A percentile compares a stretch with the other conserved stretches of the same genome.
phyloP scores from a whole-genome alignment of 2,113 vertebrate species.

The Hemiscyllium ocellatum region DNA sequence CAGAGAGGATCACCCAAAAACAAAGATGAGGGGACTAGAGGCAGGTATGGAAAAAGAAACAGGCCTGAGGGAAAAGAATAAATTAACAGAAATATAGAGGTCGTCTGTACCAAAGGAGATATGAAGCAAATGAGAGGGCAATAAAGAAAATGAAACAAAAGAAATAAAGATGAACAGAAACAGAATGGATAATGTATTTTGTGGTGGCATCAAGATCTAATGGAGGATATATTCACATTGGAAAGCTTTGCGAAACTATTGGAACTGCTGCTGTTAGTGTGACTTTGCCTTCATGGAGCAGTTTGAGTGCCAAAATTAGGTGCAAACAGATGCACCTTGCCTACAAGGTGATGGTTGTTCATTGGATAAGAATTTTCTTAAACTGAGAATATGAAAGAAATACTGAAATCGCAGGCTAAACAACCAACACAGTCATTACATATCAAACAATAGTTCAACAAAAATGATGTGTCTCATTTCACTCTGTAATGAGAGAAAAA shows the following conservation, averaged over 20 bases:
- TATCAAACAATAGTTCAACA: not conserved
- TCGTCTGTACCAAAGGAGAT: not conserved
- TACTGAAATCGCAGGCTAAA: not conserved
- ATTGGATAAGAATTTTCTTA: not conserved
- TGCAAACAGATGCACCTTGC: not conserved
- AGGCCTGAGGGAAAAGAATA: not conserved
- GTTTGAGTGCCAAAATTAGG: not conserved
- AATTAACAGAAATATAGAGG: not conserved
- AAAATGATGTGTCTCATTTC: not conserved
- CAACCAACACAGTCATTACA: not conserved
- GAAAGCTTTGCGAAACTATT: not conserved
- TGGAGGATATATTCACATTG: not conserved
- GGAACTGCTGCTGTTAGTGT: not conserved
- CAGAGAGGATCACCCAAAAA: not conserved
- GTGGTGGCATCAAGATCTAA: not conserved
- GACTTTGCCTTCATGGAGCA: not conserved
- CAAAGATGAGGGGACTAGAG: not conserved
- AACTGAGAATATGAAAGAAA: not conserved
- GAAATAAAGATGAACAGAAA: not conserved
- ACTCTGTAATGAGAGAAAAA: not conserved
- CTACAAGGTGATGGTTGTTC: not conserved
- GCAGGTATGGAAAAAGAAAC: not conserved
- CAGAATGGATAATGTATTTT: not conserved
- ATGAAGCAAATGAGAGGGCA: not conserved
- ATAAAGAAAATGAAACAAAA: not conserved